Evolutionary conservation across 2,113 vertebrate genomes (phyloP), one percentile per base, ranked within the genome.

Genomic region (Bufo bufo): DNA sequence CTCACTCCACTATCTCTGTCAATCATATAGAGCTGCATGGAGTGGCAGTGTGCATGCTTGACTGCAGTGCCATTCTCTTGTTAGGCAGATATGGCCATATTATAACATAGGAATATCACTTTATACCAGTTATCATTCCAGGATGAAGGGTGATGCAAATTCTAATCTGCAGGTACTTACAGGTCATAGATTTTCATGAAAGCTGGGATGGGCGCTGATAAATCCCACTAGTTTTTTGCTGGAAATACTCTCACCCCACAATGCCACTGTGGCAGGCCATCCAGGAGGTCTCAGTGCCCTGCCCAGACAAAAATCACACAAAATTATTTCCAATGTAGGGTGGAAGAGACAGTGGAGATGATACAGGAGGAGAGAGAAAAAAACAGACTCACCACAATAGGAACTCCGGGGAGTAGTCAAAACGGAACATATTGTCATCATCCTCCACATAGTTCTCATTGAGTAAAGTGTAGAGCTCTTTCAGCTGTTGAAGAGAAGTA

Each of bases 381-480:
- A 33, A 11, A 4, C 33, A 16, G 16, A 65, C 94, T 96, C 94
- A 99, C 98, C 98, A 99, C 86, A 99, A 95, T 85, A 99, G 95
- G 91, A 99, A 99, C 89, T 99, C 98, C 0, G 98, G 97, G 0
- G 98, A 99, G 92, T 99, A 99, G 93, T 99, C 98, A 87, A 99
- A 99, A 4, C 98, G 96, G 94, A 99, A 99, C 98, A 99, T 99
- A 94, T 99, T 99, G 95, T 99, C 98, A 0, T 99, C 98, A 3
- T 99, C 98, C 91, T 99, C 98, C 91, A 99, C 98, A 0, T 99
- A 99, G 92, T 99, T 99, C 93, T 99, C 98, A 0, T 99, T 99
- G 84, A 99, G 96, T 47, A 99, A 96, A 0, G 97, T 99, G 90
- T 99, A 99, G 6, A 99, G 95, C 93, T 99, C 98, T 72, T 99